Evolutionary conservation across 2,113 vertebrate species (phyloP).

Genomic region (Mugil cephalus): DNA sequence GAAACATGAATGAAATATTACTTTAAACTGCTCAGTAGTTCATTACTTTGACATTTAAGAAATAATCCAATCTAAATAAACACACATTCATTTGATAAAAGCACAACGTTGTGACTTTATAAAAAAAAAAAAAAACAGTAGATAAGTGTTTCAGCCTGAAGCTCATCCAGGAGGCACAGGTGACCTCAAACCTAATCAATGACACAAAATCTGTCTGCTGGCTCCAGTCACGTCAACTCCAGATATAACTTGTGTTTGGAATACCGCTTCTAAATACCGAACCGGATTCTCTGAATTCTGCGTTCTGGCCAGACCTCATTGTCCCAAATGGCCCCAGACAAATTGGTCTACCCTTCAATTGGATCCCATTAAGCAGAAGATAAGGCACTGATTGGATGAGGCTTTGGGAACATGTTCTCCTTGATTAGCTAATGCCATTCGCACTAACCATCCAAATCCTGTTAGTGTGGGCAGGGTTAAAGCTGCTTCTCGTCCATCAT

Average conservation of each 20-base stretch:
- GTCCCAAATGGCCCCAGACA: slow-evolving; percentile 49
- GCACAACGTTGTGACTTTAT: too few species aligned
- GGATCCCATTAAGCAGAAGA: slow-evolving; percentile 74
- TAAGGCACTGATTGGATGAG: slow-evolving; percentile 78
- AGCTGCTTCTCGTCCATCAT: slow-evolving; percentile 36
- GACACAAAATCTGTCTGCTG: background rate
- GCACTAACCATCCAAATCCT: slow-evolving; percentile 75
- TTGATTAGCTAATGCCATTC: slow-evolving; percentile 80
- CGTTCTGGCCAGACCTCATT: background rate
- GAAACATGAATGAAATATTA: too few species aligned
- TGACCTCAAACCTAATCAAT: background rate
- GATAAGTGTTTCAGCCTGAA: background rate
- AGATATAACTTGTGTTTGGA: background rate
- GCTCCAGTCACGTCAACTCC: background rate
- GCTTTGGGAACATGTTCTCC: slow-evolving; percentile 78
- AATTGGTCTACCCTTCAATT: slow-evolving; percentile 54
- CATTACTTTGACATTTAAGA: too few species aligned
- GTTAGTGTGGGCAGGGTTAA: slow-evolving; percentile 65
- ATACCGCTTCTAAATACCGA: slow-evolving; percentile 13
- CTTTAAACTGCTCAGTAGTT: too few species aligned
- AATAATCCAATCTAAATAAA: too few species aligned
- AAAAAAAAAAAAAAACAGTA: background rate
- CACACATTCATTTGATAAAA: too few species aligned
- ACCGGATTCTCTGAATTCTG: slow-evolving; percentile 15
- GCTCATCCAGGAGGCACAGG: background rate